These are phyloP conservation scores for Epinephelus awoara DNA, from an alignment of 2,797 vertebrate species.

Conservation along the genomic window DNA sequence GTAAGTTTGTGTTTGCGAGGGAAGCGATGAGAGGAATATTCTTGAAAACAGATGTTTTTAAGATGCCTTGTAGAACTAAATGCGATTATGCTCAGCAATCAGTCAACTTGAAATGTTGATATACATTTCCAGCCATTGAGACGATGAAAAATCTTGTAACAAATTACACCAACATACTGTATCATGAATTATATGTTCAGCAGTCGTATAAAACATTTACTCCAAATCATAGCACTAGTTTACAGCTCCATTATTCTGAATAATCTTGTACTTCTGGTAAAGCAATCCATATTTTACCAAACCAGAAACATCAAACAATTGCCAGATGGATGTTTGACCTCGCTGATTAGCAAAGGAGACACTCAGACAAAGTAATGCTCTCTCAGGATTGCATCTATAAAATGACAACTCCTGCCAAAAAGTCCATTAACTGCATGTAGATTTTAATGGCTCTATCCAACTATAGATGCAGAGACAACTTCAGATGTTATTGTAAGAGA, in stretches of 20 bases:
- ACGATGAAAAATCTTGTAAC: slow-evolving; percentile 13
- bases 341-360: slow-evolving; percentile 64
- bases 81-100: slow-evolving; percentile 3
- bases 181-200: background rate
- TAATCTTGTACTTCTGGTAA: slow-evolving; percentile 37
- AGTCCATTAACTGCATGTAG: slow-evolving; percentile 79
- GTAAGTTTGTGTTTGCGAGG: background rate
- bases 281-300: slow-evolving; percentile 60
- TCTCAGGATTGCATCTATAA: slow-evolving; percentile 59
- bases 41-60: slow-evolving; percentile 31
- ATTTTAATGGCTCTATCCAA: slow-evolving; percentile 61
- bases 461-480: slow-evolving; percentile 67
- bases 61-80: background rate
- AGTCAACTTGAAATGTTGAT: slow-evolving; percentile 29
- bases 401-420: slow-evolving; percentile 79
- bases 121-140: slow-evolving; percentile 22
- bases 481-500: slow-evolving; percentile 61
- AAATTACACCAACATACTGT: slow-evolving; percentile 22
- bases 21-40: slow-evolving; percentile 6
- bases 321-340: slow-evolving; percentile 66
- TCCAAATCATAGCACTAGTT: slow-evolving; percentile 12
- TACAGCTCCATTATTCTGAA: slow-evolving; percentile 22
- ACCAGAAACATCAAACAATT: slow-evolving; percentile 55
- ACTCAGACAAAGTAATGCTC: slow-evolving; percentile 60
- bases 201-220: slow-evolving; percentile 21